These are phyloP conservation scores for Herpetotheres cachinnans DNA, from an alignment of 2,113 vertebrate genomes.

Conservation along the genomic window DNA sequence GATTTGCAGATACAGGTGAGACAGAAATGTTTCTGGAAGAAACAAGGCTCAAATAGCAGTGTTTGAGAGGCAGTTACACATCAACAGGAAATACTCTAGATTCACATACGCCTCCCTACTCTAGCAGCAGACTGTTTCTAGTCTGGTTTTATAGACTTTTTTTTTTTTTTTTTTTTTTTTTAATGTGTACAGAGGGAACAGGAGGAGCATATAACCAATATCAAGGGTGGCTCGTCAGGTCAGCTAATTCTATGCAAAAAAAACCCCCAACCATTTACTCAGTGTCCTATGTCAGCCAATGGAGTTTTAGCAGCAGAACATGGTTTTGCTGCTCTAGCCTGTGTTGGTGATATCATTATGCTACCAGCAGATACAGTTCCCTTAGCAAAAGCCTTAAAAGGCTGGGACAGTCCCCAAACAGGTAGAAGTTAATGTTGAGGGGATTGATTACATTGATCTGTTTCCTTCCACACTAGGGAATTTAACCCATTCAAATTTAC, in stretches of 20 bases:
- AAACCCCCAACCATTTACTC: not conserved
- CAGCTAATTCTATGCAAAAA: not conserved
- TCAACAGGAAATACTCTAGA: conserved; percentile 2
- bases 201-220: not conserved
- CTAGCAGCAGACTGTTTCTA: not conserved
- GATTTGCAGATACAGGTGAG: not conserved
- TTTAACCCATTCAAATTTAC: not conserved
- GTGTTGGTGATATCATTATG: not conserved
- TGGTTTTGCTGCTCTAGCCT: not conserved
- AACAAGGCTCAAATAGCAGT: not conserved
- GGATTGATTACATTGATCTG: not conserved
- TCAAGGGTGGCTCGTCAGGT: not conserved
- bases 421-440: not conserved
- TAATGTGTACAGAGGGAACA: not conserved
- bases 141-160: not conserved
- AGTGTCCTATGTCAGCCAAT: not conserved
- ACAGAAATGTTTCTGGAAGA: not conserved
- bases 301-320: not conserved
- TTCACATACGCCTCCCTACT: not conserved
- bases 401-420: not conserved
- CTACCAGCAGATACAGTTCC: not conserved
- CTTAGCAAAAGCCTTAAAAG: not conserved
- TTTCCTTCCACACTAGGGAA: not conserved
- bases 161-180: not conserved
- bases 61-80: not conserved